These are phyloP conservation scores for Lemur catta DNA, from an alignment of 2,797 vertebrate genomes.

Conservation along the genomic window DNA sequence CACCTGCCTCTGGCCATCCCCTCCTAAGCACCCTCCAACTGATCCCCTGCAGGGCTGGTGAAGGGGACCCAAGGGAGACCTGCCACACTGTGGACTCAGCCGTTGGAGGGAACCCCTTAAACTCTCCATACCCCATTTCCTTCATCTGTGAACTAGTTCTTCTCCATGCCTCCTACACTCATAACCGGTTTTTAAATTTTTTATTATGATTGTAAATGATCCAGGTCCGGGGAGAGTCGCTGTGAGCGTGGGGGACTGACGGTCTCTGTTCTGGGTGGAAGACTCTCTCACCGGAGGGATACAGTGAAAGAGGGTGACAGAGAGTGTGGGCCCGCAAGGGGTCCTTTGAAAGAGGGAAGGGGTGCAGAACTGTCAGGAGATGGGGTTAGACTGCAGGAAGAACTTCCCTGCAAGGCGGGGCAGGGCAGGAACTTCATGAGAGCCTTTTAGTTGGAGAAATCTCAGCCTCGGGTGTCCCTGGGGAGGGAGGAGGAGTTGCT, in stretches of 20 bases:
- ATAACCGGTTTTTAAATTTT: background rate
- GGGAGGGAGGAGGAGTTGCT: background rate
- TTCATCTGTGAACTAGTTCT: background rate
- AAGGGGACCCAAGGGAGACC: background rate
- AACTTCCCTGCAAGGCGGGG: background rate
- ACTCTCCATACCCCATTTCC: background rate
- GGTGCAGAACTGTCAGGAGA: background rate
- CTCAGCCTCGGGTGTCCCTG: background rate
- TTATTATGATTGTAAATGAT: background rate
- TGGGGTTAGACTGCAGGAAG: background rate
- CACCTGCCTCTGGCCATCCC: background rate
- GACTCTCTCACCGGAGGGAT: background rate
- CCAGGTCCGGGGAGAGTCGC: background rate
- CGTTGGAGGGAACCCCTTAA: background rate
- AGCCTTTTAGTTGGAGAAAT: background rate
- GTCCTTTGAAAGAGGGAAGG: background rate
- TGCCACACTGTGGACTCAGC: background rate
- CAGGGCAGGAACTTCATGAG: background rate
- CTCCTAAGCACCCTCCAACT: background rate
- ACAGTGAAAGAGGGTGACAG: background rate
- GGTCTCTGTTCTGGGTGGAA: background rate
- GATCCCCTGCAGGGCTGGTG: background rate
- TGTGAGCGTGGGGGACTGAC: accelerated
- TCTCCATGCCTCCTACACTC: background rate
- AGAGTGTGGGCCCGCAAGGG: background rate